These are phyloP conservation scores for Cecidostiba fungosa DNA, from an alignment of 2,888 invertebrate genomes.

Conservation along the genomic window DNA sequence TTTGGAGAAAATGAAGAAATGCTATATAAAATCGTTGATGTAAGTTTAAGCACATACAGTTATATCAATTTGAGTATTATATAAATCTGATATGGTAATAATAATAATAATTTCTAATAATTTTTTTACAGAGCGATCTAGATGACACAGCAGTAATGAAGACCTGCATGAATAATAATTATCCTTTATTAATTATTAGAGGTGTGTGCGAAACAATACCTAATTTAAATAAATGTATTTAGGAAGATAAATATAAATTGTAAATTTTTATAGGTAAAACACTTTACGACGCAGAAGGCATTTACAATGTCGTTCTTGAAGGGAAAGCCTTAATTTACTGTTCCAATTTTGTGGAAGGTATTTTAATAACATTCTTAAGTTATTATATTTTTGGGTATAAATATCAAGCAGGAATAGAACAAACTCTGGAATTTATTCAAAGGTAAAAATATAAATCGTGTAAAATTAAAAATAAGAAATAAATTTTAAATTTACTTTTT, in stretches of 20 bases:
- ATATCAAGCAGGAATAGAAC: constrained; percentile 25
- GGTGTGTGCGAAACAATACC: constrained; percentile 12
- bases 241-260: not conserved
- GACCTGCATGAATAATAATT: not conserved
- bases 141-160: not conserved
- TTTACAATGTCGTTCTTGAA: constrained; percentile 22
- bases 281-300: constrained; percentile 31
- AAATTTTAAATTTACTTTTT: not conserved
- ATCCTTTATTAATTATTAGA: constrained; percentile 48
- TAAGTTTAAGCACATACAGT: constrained; percentile 14
- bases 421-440: constrained; percentile 57
- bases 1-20: constrained; percentile 38
- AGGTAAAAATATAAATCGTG: constrained; percentile 25
- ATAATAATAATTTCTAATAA: constrained; percentile 6
- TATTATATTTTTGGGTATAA: constrained; percentile 56
- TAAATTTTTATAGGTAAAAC: constrained; percentile 30
- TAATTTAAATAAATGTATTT: not conserved
- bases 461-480: not conserved
- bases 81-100: not conserved
- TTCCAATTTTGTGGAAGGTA: constrained; percentile 33
- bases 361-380: constrained; percentile 38
- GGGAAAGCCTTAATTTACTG: constrained; percentile 22
- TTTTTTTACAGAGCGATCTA: not conserved
- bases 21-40: constrained; percentile 44
- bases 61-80: too few relatives aligned